Evolutionary conservation across 2,888 invertebrate species (phyloP), one percentile per base, ranked within the genome.

Genomic region (Trisateles emortualis): DNA sequence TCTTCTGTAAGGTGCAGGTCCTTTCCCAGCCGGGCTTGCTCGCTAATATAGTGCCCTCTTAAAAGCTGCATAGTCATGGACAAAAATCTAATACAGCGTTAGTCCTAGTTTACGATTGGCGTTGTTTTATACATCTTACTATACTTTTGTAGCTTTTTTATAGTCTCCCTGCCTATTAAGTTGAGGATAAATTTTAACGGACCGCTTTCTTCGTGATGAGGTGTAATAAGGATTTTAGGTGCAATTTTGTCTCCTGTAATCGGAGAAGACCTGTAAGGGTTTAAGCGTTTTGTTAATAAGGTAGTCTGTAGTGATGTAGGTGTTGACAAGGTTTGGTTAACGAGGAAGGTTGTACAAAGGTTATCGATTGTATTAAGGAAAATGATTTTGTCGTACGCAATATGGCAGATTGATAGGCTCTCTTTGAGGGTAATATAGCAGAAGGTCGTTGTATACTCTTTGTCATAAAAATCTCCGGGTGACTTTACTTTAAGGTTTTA

Each of bases 101-200:
- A 56, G 41, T 61, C 49, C 30, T 42, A 53, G 58, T 70, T 70
- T 68, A 70, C 52, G 60, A 57, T 49, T 46, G 52, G 47, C 47
- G 52, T 59, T 71, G 59, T 59, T 45, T 53, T 47, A 53, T 65
- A 63, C 58, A 65, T 71, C 68, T n/a, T n/a, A n/a, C 57, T 59
- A 51, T 58, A 59, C 52, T 65, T 58, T 44, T 57, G 46, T 35
- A 45, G 52, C 40, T 46, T 65, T 64, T 70, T 71, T 71, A 70
- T 65, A 38, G 44, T 46, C 46, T 43, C 6, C 10, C 24, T 55
- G 45, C 49, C 59, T 60, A 63, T 64, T 66, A 66, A 58, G 67
- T 53, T 35, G 44, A 4, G 43, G 35, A 66, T 68, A 68, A 58
- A 66, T 63, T 68, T 68, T 66, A 68, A 70, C 53, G 53, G 45